Evolutionary conservation across 1,140 invertebrate genomes (phyloP), one percentile per base, ranked within the genome.

Genomic region (Brachionus manjavacas): DNA sequence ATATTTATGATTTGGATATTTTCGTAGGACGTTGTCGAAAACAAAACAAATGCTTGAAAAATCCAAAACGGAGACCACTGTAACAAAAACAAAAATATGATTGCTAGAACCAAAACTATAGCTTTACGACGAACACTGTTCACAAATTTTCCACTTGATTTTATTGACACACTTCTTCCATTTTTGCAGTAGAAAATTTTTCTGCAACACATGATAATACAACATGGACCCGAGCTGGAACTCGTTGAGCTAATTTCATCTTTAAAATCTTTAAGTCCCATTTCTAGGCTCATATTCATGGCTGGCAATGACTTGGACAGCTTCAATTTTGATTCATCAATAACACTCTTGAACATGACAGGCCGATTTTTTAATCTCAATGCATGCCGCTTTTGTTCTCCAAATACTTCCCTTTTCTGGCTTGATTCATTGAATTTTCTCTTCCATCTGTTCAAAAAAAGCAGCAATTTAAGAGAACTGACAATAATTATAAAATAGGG

Each of bases 1-100:
- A 81, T 81, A 20, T 81, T 81, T 20, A 81, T 16, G 9, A 68
- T 64, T 68, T 81, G 79, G 39, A 81, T 81, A 46, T 81, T 81
- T 68, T 81, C 52, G 16, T 64, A 41, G 3, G 23, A 31, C 9
- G n/a, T 46, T 8, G 79, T 31, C 8, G 79, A 81, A 35, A 81
- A 81, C 3, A 81, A 14, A 20, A 68, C 31, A 35, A 41, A 81
- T 41, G 41, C 23, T 28, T 81, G 79, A 41, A 81, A 81, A 23
- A 68, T 64, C 79, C 79, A 81, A 64, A 81, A 81, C 20, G 79
- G 79, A 11, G 79, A 64, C 79, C 79, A 81, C 43, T 81, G 79
- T 14, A 81, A 28, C 12, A 81, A 64, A 16, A 81, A 81, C n/a
- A 81, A 64, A 46, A 81, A 60, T 16, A 81, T 68, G 8, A 81